A percentile compares a stretch with the other conserved stretches of the same genome.
These are phyloP conservation scores for Mungos mungo DNA, from an alignment of 2,113 vertebrate genomes.

Conservation along the genomic window DNA sequence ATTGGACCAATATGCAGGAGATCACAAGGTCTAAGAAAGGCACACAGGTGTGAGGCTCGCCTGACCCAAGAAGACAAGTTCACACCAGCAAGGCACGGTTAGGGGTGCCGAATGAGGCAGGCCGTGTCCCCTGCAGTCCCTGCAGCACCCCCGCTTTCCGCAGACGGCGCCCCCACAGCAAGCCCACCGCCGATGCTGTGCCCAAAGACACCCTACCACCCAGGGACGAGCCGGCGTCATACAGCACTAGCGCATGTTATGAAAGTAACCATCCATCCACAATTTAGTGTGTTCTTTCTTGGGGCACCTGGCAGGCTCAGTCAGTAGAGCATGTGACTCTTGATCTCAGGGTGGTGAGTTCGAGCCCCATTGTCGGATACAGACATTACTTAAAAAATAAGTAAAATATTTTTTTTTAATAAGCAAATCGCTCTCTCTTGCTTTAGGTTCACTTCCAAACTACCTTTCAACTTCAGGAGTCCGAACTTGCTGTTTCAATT, in stretches of 20 bases:
- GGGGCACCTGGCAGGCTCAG: background rate
- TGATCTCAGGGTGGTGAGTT: background rate
- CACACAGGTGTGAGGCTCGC: background rate
- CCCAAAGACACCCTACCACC: background rate
- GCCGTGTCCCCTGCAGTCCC: rapidly evolving
- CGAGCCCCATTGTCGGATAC: background rate
- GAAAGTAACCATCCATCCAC: background rate
- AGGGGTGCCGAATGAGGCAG: rapidly evolving
- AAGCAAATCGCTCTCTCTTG: background rate
- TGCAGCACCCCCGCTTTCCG: background rate
- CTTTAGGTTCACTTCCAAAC: background rate
- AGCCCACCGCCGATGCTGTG: rapidly evolving
- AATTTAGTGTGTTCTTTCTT: background rate
- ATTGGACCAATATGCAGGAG: background rate
- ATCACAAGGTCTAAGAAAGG: background rate
- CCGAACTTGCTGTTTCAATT: background rate
- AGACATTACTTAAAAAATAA: background rate
- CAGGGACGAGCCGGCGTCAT: background rate
- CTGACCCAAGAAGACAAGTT: background rate
- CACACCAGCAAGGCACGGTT: background rate
- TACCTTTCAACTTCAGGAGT: background rate
- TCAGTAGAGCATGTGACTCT: background rate
- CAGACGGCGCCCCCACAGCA: background rate
- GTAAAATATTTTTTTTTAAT: background rate
- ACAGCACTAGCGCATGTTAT: rapidly evolving